Conservation (phyloP, 1,140 invertebrate genomes). For the Leptinotarsa undecemlineata region DNA sequence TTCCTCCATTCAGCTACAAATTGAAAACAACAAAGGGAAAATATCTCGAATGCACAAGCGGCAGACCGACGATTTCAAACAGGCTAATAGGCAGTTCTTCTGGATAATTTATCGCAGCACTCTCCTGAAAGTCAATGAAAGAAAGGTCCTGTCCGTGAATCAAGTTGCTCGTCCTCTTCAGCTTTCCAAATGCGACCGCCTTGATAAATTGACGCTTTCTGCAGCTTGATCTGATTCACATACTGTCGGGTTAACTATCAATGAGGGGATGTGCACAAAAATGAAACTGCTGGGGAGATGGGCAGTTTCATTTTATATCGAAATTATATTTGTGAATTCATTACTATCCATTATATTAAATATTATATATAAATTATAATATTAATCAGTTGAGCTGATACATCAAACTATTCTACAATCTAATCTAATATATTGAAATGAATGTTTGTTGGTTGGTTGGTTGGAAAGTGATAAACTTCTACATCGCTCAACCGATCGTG, state of each 20-base stretch:
- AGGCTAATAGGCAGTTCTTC: constrained; percentile 52
- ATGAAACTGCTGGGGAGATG: no score
- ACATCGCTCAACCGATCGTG: no score
- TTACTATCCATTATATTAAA: no score
- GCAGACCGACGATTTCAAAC: constrained; percentile 43
- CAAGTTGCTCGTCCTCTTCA: constrained; percentile 35
- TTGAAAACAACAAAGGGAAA: background rate
- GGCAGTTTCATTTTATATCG: no score
- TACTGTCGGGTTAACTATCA: background rate
- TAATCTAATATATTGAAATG: no score
- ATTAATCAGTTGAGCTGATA: no score
- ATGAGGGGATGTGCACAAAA: no score
- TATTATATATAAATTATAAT: no score
- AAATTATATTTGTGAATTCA: no score
- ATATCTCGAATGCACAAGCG: constrained; percentile 25
- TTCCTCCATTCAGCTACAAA: background rate
- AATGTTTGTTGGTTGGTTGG: no score
- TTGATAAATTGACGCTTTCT: constrained; percentile 36
- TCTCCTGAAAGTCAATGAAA: constrained; percentile 47
- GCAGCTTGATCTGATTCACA: constrained; percentile 28
- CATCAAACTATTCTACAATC: no score
- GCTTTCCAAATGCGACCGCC: constrained; percentile 32
- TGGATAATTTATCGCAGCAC: constrained; percentile 49
- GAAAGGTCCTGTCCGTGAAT: constrained; percentile 42
- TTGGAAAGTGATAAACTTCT: no score